Percentiles rank a stretch among this genome's conserved stretches.
phyloP scores from a whole-genome alignment of 2,888 invertebrate species.

The Agrilus biguttatus region DNA sequence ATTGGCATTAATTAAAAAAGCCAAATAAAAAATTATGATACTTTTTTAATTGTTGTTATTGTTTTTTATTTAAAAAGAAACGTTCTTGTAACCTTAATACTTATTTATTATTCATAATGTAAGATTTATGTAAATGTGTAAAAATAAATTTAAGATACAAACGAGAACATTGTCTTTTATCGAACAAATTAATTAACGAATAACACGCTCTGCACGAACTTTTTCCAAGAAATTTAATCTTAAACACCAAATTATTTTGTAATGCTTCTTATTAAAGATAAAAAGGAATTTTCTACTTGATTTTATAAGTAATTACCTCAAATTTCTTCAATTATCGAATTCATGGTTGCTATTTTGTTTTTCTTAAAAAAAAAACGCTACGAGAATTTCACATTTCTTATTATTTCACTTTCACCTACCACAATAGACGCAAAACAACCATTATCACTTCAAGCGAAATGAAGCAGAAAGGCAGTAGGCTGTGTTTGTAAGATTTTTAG shows the following conservation, averaged over 20 bases:
- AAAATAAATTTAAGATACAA: no score
- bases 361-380: neutral
- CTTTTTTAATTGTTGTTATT: constrained; percentile 3
- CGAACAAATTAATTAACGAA: no score
- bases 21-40: neutral
- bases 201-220: no score
- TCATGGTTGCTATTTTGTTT: no score
- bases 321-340: neutral
- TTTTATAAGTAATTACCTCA: neutral
- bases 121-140: no score
- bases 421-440: neutral
- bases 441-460: no score
- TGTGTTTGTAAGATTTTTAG: no score
- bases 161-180: no score
- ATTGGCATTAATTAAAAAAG: no score
- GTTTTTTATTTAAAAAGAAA: constrained; percentile 1
- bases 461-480: no score
- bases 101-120: no score
- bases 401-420: neutral
- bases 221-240: no score
- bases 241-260: neutral
- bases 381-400: neutral
- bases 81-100: neutral
- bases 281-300: neutral
- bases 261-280: neutral